These are phyloP conservation scores for Leptocoma aspasia DNA, from an alignment of 2,113 vertebrate species.

Conservation along the genomic window DNA sequence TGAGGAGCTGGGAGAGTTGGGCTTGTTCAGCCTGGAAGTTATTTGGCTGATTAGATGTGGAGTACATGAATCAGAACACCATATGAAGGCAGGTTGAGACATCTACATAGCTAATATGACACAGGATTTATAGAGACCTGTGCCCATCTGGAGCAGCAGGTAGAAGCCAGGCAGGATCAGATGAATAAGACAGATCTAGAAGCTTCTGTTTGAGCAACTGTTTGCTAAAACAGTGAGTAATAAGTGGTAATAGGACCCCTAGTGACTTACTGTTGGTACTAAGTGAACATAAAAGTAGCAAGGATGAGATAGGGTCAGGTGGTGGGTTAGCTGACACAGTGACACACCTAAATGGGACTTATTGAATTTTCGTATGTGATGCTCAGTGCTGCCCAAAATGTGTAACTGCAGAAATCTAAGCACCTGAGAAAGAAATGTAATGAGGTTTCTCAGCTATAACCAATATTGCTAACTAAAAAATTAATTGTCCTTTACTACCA, in stretches of 20 bases:
- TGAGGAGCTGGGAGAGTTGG: neutral
- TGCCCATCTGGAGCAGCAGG: neutral
- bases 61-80: neutral
- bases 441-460: neutral
- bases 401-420: neutral
- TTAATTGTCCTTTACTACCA: neutral
- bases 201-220: neutral
- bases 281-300: neutral
- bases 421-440: neutral
- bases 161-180: neutral
- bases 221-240: neutral
- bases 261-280: neutral
- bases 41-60: neutral
- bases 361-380: neutral
- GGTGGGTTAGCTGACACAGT: neutral
- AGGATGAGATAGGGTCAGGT: neutral
- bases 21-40: neutral
- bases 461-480: neutral
- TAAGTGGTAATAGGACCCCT: neutral
- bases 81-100: rapidly evolving
- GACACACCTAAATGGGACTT: neutral
- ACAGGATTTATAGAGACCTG: neutral
- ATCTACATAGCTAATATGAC: neutral
- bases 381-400: neutral
- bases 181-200: neutral